A percentile compares a stretch with the other conserved stretches of the same genome.
Evolutionary conservation across 2,888 invertebrate genomes (phyloP).

Genomic region (Sesamia inferens): DNA sequence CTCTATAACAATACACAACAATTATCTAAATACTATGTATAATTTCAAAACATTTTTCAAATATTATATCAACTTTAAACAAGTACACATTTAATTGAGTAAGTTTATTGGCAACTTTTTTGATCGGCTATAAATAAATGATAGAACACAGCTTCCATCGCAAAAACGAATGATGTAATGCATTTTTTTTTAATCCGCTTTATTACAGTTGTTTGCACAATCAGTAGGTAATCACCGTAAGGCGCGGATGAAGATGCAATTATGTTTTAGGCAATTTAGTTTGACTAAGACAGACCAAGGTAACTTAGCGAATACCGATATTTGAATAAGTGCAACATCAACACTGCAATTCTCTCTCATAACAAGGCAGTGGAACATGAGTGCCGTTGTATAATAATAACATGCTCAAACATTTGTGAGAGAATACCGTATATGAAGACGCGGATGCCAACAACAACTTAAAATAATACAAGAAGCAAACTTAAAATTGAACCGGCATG

Average conservation of each 20-base stretch:
- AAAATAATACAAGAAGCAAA: slow-evolving; percentile 24
- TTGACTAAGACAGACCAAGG: slow-evolving; percentile 18
- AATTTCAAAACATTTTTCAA: slow-evolving; percentile 7
- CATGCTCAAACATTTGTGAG: slow-evolving; percentile 58
- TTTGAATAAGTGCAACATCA: slow-evolving; percentile 62
- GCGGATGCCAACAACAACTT: slow-evolving; percentile 26
- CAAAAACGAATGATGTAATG: slow-evolving; percentile 12
- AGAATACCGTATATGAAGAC: slow-evolving; percentile 36
- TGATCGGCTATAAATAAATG: slow-evolving; percentile 10
- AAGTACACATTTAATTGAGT: not conserved
- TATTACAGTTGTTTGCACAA: slow-evolving; percentile 23
- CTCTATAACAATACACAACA: slow-evolving; percentile 64
- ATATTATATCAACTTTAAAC: slow-evolving; percentile 2
- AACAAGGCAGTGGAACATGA: slow-evolving; percentile 69
- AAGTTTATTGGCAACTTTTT: not conserved
- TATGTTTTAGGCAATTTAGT: slow-evolving; percentile 37
- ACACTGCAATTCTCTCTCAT: slow-evolving; percentile 70
- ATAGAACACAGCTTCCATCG: slow-evolving; percentile 9
- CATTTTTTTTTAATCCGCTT: slow-evolving; percentile 10
- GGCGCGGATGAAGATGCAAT: slow-evolving; percentile 20
- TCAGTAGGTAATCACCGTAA: slow-evolving; percentile 10
- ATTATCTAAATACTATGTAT: not conserved
- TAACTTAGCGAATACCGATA: slow-evolving; percentile 53
- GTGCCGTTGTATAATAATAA: slow-evolving; percentile 65
- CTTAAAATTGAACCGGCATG: slow-evolving; percentile 15